Conservation (phyloP, 2,113 vertebrate species). For the Rattus rattus region DNA sequence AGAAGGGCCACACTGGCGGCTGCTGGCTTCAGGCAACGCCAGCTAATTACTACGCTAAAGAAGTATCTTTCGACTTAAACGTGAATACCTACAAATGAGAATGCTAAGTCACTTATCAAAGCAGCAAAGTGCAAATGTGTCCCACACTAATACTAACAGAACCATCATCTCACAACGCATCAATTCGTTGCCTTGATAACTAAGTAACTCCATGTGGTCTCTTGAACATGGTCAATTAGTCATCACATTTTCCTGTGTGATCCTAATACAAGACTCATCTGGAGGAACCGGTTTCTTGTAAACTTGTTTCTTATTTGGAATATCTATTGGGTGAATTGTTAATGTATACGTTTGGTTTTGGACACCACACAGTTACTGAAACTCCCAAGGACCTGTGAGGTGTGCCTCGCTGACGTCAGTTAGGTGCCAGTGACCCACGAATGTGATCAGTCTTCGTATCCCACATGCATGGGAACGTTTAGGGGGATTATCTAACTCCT, state of each 20-base stretch:
- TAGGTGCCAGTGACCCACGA: background rate
- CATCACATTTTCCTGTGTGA: slow-evolving; percentile 8
- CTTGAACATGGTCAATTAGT: background rate
- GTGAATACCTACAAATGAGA: background rate
- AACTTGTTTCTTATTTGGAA: slow-evolving; percentile 12
- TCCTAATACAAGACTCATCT: background rate
- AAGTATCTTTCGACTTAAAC: slow-evolving; percentile 1
- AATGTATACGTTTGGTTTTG: background rate
- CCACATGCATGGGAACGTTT: background rate
- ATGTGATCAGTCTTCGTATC: background rate
- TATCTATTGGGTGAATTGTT: background rate
- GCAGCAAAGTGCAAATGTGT: background rate
- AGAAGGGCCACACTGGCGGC: background rate
- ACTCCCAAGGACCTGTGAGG: background rate
- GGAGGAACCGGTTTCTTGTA: slow-evolving; percentile 33
- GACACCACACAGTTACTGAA: background rate
- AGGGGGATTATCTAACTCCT: background rate
- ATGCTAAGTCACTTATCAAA: background rate
- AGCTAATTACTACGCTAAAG: background rate
- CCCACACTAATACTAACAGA: background rate
- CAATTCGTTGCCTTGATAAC: slow-evolving; percentile 2
- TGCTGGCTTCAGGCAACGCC: background rate
- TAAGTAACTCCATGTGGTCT: slow-evolving; percentile 5
- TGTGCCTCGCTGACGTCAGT: background rate
- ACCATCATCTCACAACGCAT: background rate